These are phyloP conservation scores for Spilosoma lubricipeda DNA, from an alignment of 2,888 invertebrate species.

Conservation along the genomic window DNA sequence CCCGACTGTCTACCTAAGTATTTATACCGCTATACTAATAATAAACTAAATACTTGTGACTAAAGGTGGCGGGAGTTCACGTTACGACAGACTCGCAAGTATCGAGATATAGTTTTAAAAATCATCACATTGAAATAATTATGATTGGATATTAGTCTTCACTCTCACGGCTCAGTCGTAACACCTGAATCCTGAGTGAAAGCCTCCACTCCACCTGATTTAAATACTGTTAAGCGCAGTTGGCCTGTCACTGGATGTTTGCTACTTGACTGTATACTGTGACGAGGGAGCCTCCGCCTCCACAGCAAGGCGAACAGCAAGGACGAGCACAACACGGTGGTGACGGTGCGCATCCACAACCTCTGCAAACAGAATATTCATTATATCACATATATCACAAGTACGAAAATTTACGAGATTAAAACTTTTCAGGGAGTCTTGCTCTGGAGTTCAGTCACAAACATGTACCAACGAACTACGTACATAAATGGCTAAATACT, in stretches of 20 bases:
- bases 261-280: slow-evolving; percentile 86
- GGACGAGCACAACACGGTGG: slow-evolving; percentile 45
- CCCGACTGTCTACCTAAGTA: background rate
- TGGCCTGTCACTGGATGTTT: slow-evolving; percentile 77
- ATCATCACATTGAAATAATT: background rate
- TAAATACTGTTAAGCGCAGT: slow-evolving; percentile 45
- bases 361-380: slow-evolving; percentile 52
- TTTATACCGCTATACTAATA: background rate
- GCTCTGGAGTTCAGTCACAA: background rate
- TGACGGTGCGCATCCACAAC: slow-evolving; percentile 60
- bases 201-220: slow-evolving; percentile 6
- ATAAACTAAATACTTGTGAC: background rate
- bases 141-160: background rate
- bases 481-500: background rate
- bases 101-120: background rate
- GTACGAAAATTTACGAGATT: background rate
- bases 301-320: slow-evolving; percentile 65
- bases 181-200: background rate
- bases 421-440: background rate
- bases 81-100: background rate
- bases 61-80: background rate
- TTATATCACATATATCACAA: too few relatives aligned
- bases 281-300: slow-evolving; percentile 74
- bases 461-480: background rate
- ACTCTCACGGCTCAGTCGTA: background rate